phyloP scores from a whole-genome alignment of 2,888 invertebrate species.

The Limnephilus marmoratus region DNA sequence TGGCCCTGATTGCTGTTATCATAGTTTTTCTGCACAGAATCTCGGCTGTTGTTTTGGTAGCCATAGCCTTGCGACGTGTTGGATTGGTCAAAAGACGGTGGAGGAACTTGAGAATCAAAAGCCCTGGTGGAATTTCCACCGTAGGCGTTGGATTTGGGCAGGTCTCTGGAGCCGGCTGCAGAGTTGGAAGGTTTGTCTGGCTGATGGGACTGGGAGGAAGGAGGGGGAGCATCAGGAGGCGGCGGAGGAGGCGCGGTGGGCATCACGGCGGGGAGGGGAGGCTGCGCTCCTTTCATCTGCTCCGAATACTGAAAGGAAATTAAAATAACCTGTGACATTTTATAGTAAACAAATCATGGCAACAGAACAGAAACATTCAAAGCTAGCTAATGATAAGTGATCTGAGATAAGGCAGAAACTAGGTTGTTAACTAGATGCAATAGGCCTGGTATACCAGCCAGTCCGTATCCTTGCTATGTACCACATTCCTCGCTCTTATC shows the following conservation, averaged over 20 bases:
- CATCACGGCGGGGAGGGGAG: slow-evolving; percentile 68
- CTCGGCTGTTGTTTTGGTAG: neutral
- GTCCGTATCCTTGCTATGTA: too few species aligned
- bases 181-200: slow-evolving; percentile 2
- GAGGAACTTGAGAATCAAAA: slow-evolving; percentile 30
- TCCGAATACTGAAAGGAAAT: slow-evolving; percentile 71
- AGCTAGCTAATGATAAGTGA: neutral
- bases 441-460: too few species aligned
- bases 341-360: neutral
- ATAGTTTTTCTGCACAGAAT: neutral
- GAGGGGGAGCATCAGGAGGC: slow-evolving; percentile 71
- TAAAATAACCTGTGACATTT: neutral
- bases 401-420: too few species aligned
- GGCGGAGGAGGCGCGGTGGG: slow-evolving; percentile 68
- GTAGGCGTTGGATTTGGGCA: neutral
- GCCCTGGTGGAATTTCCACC: neutral
- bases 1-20: neutral
- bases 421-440: too few species aligned
- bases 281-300: slow-evolving; percentile 72
- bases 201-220: slow-evolving; percentile 64
- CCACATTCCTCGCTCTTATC: too few species aligned
- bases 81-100: slow-evolving; percentile 16
- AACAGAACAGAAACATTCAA: neutral
- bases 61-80: neutral
- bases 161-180: neutral